Evolutionary conservation across 2,113 vertebrate species (phyloP), one percentile per base, ranked within the genome.

Genomic region (Zosterops japonicus): DNA sequence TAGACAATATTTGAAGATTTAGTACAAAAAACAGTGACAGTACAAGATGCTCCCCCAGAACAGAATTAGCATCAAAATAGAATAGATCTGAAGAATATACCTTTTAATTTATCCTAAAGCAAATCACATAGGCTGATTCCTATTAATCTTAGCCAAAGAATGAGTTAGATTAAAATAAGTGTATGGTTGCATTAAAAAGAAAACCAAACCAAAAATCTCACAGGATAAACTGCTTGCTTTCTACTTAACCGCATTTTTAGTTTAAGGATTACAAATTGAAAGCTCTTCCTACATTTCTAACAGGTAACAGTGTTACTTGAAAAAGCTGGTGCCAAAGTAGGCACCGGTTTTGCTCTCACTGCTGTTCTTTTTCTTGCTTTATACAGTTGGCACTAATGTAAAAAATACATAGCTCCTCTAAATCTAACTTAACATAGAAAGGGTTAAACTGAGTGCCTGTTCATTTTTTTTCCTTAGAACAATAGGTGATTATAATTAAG

Each of bases 51-150:
- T 99, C 94, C 98, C 97, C 98, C 98, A 97, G 98, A 98, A 98
- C 98, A 99, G 98, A 99, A 99, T 99, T 99, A 99, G 98, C 98
- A 98, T 99, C 98, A 98, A 98, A 99, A 99, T 96, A 98, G 95
- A 99, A 99, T 99, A 99, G 95, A 97, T 98, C 97, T 98, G 99
- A 99, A 98, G 98, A 98, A 98, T 98, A 98, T 98, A 98, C 80
- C 90, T 98, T 97, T 98, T 96, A 97, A 97, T 98, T 98, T 99
- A 98, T 98, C 97, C 98, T 99, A 99, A 99, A 99, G 98, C 98
- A 99, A 99, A 98, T 98, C 98, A 98, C 96, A 95, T 96, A 97
- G 94, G 97, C 96, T 98, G 98, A 97, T 97, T 98, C 97, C 98
- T 98, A 98, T 98, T 98, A 98, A 98, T 98, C 97, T 97, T 98